A percentile compares a stretch with the other conserved stretches of the same genome.
phyloP scores from a whole-genome alignment of 2,113 vertebrate species.

The Chiloscyllium plagiosum region DNA sequence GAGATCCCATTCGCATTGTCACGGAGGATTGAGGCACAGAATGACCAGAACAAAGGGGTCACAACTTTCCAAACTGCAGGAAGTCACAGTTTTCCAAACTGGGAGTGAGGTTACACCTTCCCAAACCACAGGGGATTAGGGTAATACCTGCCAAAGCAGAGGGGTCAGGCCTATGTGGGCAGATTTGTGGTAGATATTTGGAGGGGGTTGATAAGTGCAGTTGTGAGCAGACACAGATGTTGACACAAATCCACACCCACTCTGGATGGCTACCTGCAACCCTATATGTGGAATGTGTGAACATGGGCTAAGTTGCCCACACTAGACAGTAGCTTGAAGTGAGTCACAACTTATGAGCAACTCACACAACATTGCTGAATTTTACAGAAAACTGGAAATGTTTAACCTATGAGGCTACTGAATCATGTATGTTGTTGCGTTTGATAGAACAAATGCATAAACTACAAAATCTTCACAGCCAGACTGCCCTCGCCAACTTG shows the following conservation, averaged over 20 bases:
- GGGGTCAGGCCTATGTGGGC: neutral
- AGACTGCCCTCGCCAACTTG: no score
- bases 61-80: no score
- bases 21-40: neutral
- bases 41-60: neutral
- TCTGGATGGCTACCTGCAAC: no score
- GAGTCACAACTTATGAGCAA: neutral
- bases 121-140: no score
- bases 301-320: neutral
- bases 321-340: neutral
- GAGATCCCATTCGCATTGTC: neutral
- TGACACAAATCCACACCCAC: no score
- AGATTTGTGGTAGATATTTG: neutral
- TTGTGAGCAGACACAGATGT: no score
- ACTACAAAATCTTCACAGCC: neutral
- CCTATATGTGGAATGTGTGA: neutral
- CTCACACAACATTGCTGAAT: neutral
- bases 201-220: neutral
- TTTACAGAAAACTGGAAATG: neutral
- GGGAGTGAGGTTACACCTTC: no score
- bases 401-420: neutral
- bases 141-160: neutral
- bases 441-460: neutral
- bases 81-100: no score
- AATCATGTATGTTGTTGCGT: neutral